phyloP scores from a whole-genome alignment of 2,888 invertebrate genomes.

The Lissonota sp. region DNA sequence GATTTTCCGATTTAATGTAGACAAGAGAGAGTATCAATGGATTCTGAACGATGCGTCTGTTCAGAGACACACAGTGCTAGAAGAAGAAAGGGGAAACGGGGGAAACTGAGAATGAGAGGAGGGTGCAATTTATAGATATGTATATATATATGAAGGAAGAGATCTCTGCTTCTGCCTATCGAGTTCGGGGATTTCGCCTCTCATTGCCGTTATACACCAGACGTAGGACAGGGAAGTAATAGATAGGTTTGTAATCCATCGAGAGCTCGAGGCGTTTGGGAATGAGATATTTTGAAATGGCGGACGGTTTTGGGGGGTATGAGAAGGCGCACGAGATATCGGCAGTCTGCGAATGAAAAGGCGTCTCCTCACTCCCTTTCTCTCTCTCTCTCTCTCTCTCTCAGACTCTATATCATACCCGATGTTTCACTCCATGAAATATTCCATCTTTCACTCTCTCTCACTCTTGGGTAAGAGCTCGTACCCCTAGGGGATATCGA shows the following conservation, averaged over 20 bases:
- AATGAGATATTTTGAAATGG: constrained; percentile 83
- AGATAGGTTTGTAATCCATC: constrained; percentile 84
- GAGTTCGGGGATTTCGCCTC: constrained; percentile 67
- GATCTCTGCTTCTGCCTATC: constrained; percentile 49
- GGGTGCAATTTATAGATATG: constrained; percentile 17
- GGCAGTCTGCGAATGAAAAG: constrained; percentile 84
- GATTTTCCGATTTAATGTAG: constrained; percentile 25
- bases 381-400: constrained; percentile 66
- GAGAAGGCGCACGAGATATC: constrained; percentile 77
- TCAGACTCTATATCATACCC: constrained; percentile 41
- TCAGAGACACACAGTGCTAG: constrained; percentile 24
- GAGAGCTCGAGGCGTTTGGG: constrained; percentile 82
- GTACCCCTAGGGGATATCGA: constrained; percentile 76
- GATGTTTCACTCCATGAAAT: constrained; percentile 44
- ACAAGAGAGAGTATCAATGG: constrained; percentile 9
- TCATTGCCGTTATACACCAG: constrained; percentile 61
- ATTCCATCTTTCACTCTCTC: constrained; percentile 27
- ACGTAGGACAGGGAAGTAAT: constrained; percentile 82
- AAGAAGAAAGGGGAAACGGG: constrained; percentile 43
- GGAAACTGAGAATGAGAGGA: constrained; percentile 56
- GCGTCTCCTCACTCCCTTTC: constrained; percentile 80
- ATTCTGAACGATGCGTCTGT: not conserved
- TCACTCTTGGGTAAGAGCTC: constrained; percentile 63
- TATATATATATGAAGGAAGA: not conserved
- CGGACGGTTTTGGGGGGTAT: constrained; percentile 52